Evolutionary conservation across 2,797 vertebrate species (phyloP).

Genomic region (Enteromius paludinosus): DNA sequence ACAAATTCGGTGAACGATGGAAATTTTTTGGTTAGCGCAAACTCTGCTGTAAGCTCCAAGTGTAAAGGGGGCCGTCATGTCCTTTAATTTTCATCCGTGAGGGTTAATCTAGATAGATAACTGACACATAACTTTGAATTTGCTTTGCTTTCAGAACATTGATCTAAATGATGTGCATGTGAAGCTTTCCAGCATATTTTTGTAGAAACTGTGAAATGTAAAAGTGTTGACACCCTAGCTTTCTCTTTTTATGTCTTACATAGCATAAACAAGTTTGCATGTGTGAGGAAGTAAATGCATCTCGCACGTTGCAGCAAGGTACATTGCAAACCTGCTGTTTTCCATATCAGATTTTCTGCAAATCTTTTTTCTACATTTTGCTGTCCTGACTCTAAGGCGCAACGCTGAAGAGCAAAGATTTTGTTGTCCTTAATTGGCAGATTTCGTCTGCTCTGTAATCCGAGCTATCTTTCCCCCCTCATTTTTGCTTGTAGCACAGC

Average conservation of each 20-base stretch:
- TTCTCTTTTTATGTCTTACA: conserved; percentile 1
- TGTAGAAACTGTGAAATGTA: neutral
- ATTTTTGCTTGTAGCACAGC: conserved; percentile 43
- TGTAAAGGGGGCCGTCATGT: neutral
- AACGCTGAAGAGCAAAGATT: conserved; percentile 42
- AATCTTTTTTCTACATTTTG: conserved; percentile 28
- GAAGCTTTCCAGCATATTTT: neutral
- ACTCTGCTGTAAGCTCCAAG: neutral
- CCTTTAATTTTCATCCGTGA: neutral
- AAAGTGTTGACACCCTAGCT: conserved; percentile 11
- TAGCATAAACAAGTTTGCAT: conserved; percentile 10
- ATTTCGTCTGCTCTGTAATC: conserved; percentile 38
- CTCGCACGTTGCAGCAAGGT: neutral
- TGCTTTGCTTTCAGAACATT: neutral
- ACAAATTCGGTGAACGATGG: neutral
- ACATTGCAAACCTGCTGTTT: neutral
- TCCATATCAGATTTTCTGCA: conserved; percentile 12
- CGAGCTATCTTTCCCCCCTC: conserved; percentile 32
- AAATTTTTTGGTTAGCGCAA: neutral
- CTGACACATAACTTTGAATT: neutral
- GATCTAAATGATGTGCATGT: neutral
- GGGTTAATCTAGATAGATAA: conserved; percentile 6
- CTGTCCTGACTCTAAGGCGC: neutral
- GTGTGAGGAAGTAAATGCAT: neutral
- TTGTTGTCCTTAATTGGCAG: conserved; percentile 41